Base-by-base conservation (phyloP, 2,888 invertebrate species). In the Pseudococcus jackbeardsleyi region DNA sequence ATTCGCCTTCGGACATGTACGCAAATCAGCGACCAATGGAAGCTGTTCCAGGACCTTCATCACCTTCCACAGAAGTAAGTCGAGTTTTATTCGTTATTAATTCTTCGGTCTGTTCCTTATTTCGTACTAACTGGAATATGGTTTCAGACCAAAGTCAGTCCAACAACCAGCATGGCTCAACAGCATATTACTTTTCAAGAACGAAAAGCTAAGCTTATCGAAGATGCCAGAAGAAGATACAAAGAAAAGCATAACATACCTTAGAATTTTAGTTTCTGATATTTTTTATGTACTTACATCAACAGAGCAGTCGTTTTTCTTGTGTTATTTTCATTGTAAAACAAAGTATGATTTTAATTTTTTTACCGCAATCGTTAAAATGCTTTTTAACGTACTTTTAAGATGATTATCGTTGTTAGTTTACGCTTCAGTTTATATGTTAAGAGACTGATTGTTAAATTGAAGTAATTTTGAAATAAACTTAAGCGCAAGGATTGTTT, bases 201-300 rank as follows among this genome's bases (percentile, higher is more conserved):
- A 91, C 92, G 95, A 89, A 97, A 97, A 91, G 93, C 94, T 85
- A 94, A 94, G 90, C 94, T 97, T 93, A 94, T 97, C 89, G 95
- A 95, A 19, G 94, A 94, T 90, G 96, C 97, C 2, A 93, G 96
- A 89, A 93, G 93, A 91, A 93, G 94, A 91, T 97, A 96, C 91
- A 94, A 96, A 89, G 94, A 95, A 91, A 96, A 96, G 91, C 95
- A 96, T 50, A 82, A 88, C 82, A 72, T 88, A 17, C 79, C 79
- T 19, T 82, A 46, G 19, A 46, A 46, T 9, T 79, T 39, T 82
- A 33, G 39, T 77, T 11, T 22, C 9, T 33, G 12, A 39, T 82
- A 82, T 8, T 82, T 46, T 46, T 82, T 82, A 42, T 79, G 79
- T 82, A 82, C 79, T 82, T 82, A 46, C 19, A 22, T 82, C 26